phyloP scores from a whole-genome alignment of 1,140 invertebrate genomes.

The Gonioctena quinquepunctata region DNA sequence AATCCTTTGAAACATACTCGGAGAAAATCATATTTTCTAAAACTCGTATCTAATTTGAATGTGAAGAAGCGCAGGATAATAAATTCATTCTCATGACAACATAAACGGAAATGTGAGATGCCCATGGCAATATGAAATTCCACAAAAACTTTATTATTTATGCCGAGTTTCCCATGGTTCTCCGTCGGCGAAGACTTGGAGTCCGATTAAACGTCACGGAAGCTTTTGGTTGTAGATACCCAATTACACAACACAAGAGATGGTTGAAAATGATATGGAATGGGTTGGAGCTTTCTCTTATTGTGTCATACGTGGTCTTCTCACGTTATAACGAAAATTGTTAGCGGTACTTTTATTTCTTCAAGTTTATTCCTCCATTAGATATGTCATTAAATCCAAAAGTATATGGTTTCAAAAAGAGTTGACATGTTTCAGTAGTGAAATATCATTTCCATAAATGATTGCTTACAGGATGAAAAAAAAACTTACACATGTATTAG shows the following conservation, averaged over 20 bases:
- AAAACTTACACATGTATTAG: too few relatives aligned
- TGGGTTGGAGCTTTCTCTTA: not conserved
- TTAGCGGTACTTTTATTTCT: too few relatives aligned
- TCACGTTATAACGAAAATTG: too few relatives aligned
- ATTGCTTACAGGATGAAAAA: too few relatives aligned
- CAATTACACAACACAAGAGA: not conserved
- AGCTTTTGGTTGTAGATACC: not conserved
- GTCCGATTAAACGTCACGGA: not conserved
- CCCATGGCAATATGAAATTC: not conserved
- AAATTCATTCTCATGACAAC: not conserved
- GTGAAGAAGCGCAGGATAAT: not conserved
- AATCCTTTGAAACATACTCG: too few relatives aligned
- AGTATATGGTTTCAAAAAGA: too few relatives aligned
- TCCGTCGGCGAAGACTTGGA: not conserved
- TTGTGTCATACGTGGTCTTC: too few relatives aligned
- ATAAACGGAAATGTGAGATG: not conserved
- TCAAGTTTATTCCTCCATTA: too few relatives aligned
- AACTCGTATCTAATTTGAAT: not conserved
- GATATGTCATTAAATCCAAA: too few relatives aligned
- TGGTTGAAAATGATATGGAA: not conserved
- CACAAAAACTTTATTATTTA: not conserved
- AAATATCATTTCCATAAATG: too few relatives aligned
- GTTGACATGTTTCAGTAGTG: too few relatives aligned
- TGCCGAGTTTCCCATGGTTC: not conserved
- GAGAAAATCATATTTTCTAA: too few relatives aligned